A percentile compares a stretch with the other conserved stretches of the same genome.
Evolutionary conservation across 92 coral and sea anemone genomes (phyloP).

Genomic region (Palythoa grandis): DNA sequence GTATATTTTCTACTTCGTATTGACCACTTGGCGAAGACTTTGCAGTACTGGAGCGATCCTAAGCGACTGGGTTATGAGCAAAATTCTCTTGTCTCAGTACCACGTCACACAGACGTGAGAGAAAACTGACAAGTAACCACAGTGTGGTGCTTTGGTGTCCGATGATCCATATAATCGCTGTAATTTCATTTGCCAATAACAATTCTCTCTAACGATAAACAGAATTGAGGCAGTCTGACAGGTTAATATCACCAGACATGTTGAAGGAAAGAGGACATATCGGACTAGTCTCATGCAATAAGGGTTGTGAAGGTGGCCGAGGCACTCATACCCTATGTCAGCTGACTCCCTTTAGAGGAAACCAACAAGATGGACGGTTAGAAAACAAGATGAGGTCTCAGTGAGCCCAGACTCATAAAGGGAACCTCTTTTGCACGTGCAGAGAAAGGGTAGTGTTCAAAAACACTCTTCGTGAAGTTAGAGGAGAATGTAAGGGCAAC

Average conservation of each 20-base stretch:
- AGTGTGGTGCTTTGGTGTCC: no score
- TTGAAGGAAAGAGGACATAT: neutral
- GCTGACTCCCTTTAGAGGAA: constrained; percentile 83
- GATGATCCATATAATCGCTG: neutral
- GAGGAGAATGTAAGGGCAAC: constrained; percentile 22
- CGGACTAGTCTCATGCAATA: constrained; percentile 2
- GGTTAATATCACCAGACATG: constrained; percentile 4
- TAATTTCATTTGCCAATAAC: neutral
- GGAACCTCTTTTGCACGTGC: constrained; percentile 25
- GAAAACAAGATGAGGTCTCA: neutral
- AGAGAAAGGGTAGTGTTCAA: constrained; percentile 61
- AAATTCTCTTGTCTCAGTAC: no score
- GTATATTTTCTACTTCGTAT: neutral
- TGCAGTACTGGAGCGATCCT: no score
- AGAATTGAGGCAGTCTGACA: neutral
- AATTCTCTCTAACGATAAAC: neutral
- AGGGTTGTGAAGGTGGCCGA: neutral
- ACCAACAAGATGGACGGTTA: constrained; percentile 43
- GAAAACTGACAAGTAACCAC: no score
- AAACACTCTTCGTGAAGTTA: constrained; percentile 75
- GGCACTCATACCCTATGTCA: constrained; percentile 54
- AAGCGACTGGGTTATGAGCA: no score
- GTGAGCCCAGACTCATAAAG: constrained; percentile 37
- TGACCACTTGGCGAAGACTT: no score
- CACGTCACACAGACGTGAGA: neutral